Base-by-base conservation (phyloP, 1,140 invertebrate species). In the Linepithema humile region DNA sequence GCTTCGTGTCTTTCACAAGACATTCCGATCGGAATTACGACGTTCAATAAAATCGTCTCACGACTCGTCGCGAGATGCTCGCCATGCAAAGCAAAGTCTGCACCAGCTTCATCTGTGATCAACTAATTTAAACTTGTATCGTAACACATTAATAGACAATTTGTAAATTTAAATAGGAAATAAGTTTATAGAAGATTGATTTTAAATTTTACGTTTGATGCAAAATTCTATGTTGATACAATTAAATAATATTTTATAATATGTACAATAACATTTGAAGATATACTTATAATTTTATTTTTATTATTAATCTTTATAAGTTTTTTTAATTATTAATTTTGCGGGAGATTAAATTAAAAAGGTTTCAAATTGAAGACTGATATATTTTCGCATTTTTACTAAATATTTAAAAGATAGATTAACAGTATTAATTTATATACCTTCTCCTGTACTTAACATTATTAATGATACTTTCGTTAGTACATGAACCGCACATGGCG, bases 11-110 rank as follows among this genome's bases (percentile, higher is more conserved):
- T 77, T 45, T 57, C 38, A 45, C 67, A 29, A 74, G 64, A 74
- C 69, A 80, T 80, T 80, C 64, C 75, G 23, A 80, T 69, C 35
- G 23, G 70, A 70, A 80, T 80, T 80, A 55, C 64, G 32, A 26
- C 75, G 48, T 43, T 53, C 75, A 80, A 70, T 80, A 55, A 80
- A 80, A 80, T 55, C 50, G 48, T 67, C 74, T 53, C 26, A 35
- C 32, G 75, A 78, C 45, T 67, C 75, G 23, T 78, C 45, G 74
- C 32, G 20, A 59, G 32, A 43, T 29, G 9, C 12, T 48, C 12
- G 3, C 12, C n/a, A n/a, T 23, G 40, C 10, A 29, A 23, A 64
- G n/a, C n/a, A n/a, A n/a, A 60, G 1, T 10, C 17, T 17, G 45
- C 15, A 10, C 7, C 59, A 48, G 15, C 1, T 55, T 4, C 38